Evolutionary conservation across 1,140 invertebrate species (phyloP), one percentile per base, ranked within the genome.

Genomic region (Drosophila nigrodunni): DNA sequence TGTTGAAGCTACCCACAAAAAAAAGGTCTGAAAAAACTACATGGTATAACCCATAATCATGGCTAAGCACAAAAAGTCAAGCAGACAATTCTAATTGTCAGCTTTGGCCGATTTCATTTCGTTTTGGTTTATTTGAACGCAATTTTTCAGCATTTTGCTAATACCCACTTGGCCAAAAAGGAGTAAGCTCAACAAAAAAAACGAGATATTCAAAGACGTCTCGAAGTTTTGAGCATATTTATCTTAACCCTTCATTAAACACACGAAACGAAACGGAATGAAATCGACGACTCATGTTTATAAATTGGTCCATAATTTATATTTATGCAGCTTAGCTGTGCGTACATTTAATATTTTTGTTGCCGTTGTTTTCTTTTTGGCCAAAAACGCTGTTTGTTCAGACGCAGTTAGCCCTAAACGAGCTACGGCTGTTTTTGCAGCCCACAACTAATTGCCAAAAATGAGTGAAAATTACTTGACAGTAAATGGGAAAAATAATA

Each of bases 291-390:
- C 73, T 91, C 88, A 91, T 91, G 82, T 88, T 91, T 91, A 91
- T 91, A 91, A 90, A 91, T 91, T 91, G 88, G 88, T 91, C 88
- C 82, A 88, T 91, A 91, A 91, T 91, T 91, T 91, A 46, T 91
- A 91, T 91, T 91, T 91, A 70, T 85, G 77, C 82, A 91, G 88
- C 88, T 85, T 78, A 59, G 49, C 39, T 54, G 21, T 34, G 54
- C 35, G 49, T 52, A 46, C 35, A 43, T 75, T 43, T 75, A 35
- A 46, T 69, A 43, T 57, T 44, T 15, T 25, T 69, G 41, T 73
- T 74, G n/a, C 50, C 35, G 15, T 64, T 75, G 49, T 64, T 73
- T 52, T 50, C 6, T 9, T 54, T 44, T 52, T 25, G 21, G 47
- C 61, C 35, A 43, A 52, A 21, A 34, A 6, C 15, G 5, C 39